phyloP scores from a whole-genome alignment of 2,113 vertebrate species.

The Clarias batrachus region DNA sequence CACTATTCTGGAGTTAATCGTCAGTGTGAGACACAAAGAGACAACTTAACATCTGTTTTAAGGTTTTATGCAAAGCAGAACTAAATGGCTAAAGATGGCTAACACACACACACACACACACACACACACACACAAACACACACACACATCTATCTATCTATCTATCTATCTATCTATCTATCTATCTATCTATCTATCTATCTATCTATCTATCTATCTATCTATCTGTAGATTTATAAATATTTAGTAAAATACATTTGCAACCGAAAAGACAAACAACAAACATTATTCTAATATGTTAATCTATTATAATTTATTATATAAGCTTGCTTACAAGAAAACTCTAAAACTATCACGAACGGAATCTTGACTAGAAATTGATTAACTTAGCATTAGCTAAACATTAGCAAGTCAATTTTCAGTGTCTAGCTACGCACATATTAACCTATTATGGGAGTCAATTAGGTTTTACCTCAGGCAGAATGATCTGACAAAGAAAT shows the following conservation, averaged over 20 bases:
- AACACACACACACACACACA: conserved; percentile 23
- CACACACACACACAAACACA: conserved; percentile 16
- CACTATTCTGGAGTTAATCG: conserved; percentile 31
- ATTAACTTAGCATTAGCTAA: not conserved
- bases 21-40: not conserved
- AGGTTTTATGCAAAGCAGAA: conserved; percentile 20
- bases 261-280: too few relatives aligned
- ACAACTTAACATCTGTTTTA: conserved; percentile 38
- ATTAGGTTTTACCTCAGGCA: not conserved
- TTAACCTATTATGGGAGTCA: not conserved
- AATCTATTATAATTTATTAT: too few relatives aligned
- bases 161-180: too few relatives aligned
- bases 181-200: too few relatives aligned
- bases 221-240: too few relatives aligned
- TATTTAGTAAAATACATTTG: too few relatives aligned
- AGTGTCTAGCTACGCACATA: not conserved
- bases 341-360: too few relatives aligned
- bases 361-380: not conserved
- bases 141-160: not conserved
- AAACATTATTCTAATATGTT: too few relatives aligned
- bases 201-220: too few relatives aligned
- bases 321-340: not conserved
- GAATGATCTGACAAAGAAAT: not conserved
- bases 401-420: not conserved
- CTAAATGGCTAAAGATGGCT: conserved; percentile 28